Evolutionary conservation across 1,140 invertebrate species (phyloP), one percentile per base, ranked within the genome.

Genomic region (Calephelis nemesis): DNA sequence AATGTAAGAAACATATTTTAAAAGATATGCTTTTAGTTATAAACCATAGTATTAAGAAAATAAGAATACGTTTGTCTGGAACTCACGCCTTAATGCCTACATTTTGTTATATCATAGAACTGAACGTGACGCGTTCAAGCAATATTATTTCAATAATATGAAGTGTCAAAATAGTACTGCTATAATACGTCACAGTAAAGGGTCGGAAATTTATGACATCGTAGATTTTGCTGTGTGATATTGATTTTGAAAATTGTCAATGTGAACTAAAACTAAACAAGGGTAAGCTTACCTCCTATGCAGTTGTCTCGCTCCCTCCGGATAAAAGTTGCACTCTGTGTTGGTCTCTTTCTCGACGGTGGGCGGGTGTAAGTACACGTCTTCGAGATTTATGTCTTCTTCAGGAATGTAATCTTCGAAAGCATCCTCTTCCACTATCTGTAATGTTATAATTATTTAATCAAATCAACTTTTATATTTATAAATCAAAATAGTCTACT

Each of bases 331-430:
- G 84, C 97, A 98, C 79, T 98, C 98, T 0, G 98, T 99, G 85
- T 99, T 99, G 0, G 98, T 99, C 86, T 98, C 97, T 81, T 98
- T 98, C 82, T 99, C 97, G 68, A 95, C 95, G 4, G 94, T 96
- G 50, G 83, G 64, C 7, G 84, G 85, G 13, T 81, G 74, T 10
- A 88, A 74, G 69, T 78, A 88, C 68, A 92, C 90, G 11, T 86
- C 85, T 69, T 92, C 86, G 58, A 88, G 63, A 8, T 77, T 78
- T 48, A 85, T 76, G 45, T 92, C 91, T 71, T 92, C 91, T 69
- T 91, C 88, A 47, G 89, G 89, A 83, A 90, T 91, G 85, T 90
- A 91, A 60, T 93, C 93, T 67, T 93, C 90, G 68, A 93, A 93
- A 13, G 92, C 87, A 76, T 92, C 88, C 74, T 93, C 92, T 84